These are phyloP conservation scores for Amblyjoppa proteus DNA, from an alignment of 2,888 invertebrate species.

Conservation along the genomic window DNA sequence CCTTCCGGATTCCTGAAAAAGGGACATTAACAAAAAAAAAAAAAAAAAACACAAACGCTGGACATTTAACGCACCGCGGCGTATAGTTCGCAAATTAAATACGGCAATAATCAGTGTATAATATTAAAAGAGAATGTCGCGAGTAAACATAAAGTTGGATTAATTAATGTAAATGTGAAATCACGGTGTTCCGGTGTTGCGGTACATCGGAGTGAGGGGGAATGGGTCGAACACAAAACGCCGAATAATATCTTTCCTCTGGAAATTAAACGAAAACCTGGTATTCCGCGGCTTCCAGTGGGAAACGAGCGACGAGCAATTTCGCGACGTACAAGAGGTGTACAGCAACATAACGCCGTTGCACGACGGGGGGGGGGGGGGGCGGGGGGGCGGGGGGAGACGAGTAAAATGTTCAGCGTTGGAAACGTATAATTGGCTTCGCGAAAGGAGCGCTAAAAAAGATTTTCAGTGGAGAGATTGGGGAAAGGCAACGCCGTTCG, in stretches of 20 bases:
- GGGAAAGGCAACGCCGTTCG: not conserved
- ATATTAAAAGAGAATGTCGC: constrained; percentile 48
- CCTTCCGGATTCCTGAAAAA: not conserved
- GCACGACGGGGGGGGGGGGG: constrained; percentile 23
- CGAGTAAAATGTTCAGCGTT: constrained; percentile 53
- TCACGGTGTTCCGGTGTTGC: constrained; percentile 33
- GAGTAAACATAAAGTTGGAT: constrained; percentile 38
- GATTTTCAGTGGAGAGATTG: constrained; percentile 1
- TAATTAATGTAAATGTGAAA: constrained; percentile 60
- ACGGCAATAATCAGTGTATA: constrained; percentile 28
- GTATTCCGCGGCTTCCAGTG: constrained; percentile 31
- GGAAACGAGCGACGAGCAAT: constrained; percentile 49
- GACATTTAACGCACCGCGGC: constrained; percentile 6
- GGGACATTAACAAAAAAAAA: too few relatives aligned
- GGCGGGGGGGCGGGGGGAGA: constrained; percentile 10
- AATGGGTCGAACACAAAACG: constrained; percentile 12
- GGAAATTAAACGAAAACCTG: constrained; percentile 62
- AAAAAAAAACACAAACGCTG: too few relatives aligned
- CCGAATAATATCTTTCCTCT: constrained; percentile 61
- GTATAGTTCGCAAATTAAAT: constrained; percentile 20
- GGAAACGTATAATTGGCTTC: constrained; percentile 62
- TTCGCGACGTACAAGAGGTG: constrained; percentile 68
- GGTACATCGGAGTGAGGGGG: not conserved
- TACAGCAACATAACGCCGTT: constrained; percentile 58
- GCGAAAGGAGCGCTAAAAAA: constrained; percentile 48